phyloP scores from a whole-genome alignment of 2,797 vertebrate genomes.

The Lacerta viridis region DNA sequence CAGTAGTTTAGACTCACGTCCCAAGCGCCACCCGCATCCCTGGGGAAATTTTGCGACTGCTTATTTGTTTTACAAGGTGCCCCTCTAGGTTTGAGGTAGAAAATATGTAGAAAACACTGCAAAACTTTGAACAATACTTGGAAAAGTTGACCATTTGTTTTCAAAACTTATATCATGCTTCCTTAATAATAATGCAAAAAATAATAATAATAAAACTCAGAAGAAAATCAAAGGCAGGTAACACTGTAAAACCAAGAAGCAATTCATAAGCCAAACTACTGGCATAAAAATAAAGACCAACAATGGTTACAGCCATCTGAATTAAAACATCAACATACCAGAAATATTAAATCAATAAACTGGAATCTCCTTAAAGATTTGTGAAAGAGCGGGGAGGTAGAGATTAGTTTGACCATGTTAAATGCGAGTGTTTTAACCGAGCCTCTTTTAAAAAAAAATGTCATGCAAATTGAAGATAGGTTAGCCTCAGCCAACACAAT shows the following conservation, averaged over 20 bases:
- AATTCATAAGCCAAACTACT: too few relatives aligned
- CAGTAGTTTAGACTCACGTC: too few relatives aligned
- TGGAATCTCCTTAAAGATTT: not conserved
- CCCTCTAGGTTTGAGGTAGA: not conserved
- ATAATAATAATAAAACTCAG: too few relatives aligned
- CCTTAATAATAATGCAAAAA: too few relatives aligned
- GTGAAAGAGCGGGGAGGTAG: not conserved
- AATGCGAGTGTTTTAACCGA: not conserved
- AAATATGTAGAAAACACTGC: not conserved
- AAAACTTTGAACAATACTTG: not conserved
- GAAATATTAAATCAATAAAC: not conserved
- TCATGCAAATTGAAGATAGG: not conserved
- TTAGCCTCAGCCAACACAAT: not conserved
- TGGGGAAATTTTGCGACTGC: not conserved
- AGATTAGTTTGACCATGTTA: too few relatives aligned
- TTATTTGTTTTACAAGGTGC: not conserved
- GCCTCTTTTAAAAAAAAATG: not conserved
- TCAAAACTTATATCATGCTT: too few relatives aligned
- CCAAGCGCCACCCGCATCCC: too few relatives aligned
- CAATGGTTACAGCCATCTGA: too few relatives aligned
- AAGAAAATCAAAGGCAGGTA: too few relatives aligned
- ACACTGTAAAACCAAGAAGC: too few relatives aligned
- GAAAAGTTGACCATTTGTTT: not conserved
- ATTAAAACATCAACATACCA: too few relatives aligned
- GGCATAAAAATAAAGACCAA: too few relatives aligned